A percentile compares a stretch with the other conserved stretches of the same genome.
These are phyloP conservation scores for Arbacia lixula DNA, from an alignment of 53 echinoderm and acorn worm genomes.

Conservation along the genomic window DNA sequence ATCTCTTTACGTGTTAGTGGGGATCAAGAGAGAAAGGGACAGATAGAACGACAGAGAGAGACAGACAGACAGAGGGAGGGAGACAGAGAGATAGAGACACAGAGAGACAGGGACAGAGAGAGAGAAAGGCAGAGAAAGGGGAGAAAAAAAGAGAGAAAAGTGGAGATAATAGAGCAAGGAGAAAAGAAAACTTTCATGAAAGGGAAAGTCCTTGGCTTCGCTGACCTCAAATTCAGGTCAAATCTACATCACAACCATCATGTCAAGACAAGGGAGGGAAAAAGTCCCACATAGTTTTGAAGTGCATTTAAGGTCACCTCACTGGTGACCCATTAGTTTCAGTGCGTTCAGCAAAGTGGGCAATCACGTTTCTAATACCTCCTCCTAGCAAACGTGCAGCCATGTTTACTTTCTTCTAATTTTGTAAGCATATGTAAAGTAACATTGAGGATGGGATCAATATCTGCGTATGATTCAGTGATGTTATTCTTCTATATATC, in stretches of 20 bases:
- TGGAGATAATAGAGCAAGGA: neutral
- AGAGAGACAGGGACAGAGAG: neutral
- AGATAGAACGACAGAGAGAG: neutral
- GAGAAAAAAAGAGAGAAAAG: neutral
- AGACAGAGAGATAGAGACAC: neutral
- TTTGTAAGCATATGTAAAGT: too few relatives aligned
- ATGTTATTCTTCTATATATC: too few relatives aligned
- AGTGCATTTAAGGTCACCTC: conserved; percentile 46
- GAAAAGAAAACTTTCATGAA: neutral
- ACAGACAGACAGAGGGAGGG: neutral
- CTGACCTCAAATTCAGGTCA: conserved; percentile 48
- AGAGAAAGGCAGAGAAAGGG: neutral
- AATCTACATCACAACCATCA: conserved; percentile 35
- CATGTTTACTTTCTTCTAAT: too few relatives aligned
- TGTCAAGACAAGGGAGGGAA: conserved; percentile 1
- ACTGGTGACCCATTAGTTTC: conserved; percentile 46
- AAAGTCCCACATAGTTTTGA: conserved; percentile 36
- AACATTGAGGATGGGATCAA: too few relatives aligned
- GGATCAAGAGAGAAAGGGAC: neutral
- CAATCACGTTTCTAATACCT: too few relatives aligned
- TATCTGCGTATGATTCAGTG: too few relatives aligned
- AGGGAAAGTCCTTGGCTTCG: conserved; percentile 28
- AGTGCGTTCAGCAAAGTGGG: too few relatives aligned
- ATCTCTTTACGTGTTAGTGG: too few relatives aligned
- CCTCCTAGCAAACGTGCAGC: too few relatives aligned